A percentile compares a stretch with the other conserved stretches of the same genome.
Evolutionary conservation across 92 coral and sea anemone genomes (phyloP).

Genomic region (Palythoa heliodiscus): DNA sequence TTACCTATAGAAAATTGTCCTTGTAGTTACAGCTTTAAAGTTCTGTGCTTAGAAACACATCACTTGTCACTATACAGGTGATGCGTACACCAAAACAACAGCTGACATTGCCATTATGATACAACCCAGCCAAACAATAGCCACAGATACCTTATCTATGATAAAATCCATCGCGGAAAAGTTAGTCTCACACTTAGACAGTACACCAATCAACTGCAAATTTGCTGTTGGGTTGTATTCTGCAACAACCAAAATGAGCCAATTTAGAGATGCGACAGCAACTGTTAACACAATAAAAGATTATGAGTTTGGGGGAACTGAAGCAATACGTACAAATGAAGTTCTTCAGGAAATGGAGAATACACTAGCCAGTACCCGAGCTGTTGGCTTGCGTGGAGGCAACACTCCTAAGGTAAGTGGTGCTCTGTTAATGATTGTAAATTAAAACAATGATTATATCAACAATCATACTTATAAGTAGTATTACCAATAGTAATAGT

Average conservation of each 20-base stretch:
- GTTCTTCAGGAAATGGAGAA: background rate
- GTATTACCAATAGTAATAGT: too few species aligned
- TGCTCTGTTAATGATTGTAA: background rate
- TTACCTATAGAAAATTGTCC: too few species aligned
- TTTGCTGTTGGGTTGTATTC: conserved; percentile 5
- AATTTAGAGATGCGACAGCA: background rate
- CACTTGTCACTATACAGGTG: background rate
- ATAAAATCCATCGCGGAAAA: background rate
- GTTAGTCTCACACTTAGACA: background rate
- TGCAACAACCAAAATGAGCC: background rate
- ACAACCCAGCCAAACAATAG: background rate
- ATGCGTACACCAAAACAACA: background rate
- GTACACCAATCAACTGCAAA: background rate
- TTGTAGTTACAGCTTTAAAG: too few species aligned
- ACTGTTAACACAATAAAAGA: background rate
- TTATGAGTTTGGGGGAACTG: background rate
- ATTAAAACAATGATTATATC: too few species aligned
- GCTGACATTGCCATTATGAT: conserved; percentile 13
- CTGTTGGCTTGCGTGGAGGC: background rate
- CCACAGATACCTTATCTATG: background rate
- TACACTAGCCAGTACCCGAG: too few species aligned
- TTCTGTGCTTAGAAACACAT: too few species aligned
- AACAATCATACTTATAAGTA: too few species aligned
- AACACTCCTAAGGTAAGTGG: background rate
- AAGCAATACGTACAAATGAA: background rate